Conservation (phyloP, 2,797 vertebrate genomes). For the Artibeus jamaicensis region DNA sequence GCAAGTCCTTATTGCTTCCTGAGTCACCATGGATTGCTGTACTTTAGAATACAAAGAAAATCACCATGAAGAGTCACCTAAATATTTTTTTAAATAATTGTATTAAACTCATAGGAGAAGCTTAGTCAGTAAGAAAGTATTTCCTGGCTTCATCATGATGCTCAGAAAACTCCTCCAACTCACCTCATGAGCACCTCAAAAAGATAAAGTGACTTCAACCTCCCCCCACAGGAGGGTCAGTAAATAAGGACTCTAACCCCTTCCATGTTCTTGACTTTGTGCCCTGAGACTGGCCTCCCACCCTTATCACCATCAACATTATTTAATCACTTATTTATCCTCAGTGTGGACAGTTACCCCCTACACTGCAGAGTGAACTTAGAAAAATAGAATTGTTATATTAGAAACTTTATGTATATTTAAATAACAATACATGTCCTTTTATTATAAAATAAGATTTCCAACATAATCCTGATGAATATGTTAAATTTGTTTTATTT, state of each 20-base stretch:
- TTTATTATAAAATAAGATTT: not conserved
- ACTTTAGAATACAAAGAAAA: slow-evolving; percentile 39
- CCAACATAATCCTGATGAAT: not conserved
- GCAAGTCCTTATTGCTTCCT: slow-evolving; percentile 49
- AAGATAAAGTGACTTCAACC: not conserved
- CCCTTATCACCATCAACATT: not conserved
- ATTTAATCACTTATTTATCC: not conserved
- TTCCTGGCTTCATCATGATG: slow-evolving; percentile 28
- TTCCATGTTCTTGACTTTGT: not conserved
- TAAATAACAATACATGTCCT: not conserved
- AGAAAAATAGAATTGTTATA: not conserved
- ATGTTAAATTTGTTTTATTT: not conserved
- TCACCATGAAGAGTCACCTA: slow-evolving; percentile 18
- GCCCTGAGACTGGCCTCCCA: not conserved
- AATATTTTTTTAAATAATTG: slow-evolving; percentile 51
- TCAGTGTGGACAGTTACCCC: not conserved
- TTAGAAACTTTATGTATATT: not conserved
- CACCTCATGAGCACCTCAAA: not conserved
- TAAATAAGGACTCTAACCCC: not conserved
- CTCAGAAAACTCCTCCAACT: slow-evolving; percentile 2
- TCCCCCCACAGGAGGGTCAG: not conserved
- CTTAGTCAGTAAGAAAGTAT: not conserved
- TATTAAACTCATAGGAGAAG: slow-evolving; percentile 8
- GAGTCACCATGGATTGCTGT: not conserved
- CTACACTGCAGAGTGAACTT: not conserved